phyloP scores from a whole-genome alignment of 2,113 vertebrate genomes.

The Gallinago undulata region DNA sequence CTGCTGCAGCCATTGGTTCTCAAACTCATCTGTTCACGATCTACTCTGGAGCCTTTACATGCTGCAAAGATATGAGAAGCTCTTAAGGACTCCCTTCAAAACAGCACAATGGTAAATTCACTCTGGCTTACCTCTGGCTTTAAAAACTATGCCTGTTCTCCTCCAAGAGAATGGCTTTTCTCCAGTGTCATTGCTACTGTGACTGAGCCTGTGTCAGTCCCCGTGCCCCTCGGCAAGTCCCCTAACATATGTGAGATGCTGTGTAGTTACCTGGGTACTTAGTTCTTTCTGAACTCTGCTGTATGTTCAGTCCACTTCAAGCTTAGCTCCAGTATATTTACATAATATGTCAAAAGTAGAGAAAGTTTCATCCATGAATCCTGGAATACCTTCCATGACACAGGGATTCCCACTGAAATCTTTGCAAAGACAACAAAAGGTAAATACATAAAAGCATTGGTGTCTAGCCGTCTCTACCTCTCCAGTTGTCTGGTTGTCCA shows the following conservation, averaged over 20 bases:
- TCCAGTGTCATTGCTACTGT: neutral
- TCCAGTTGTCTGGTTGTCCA: neutral
- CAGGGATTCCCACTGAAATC: neutral
- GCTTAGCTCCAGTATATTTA: neutral
- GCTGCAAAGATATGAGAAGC: neutral
- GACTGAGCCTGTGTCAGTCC: neutral
- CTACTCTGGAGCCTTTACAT: neutral
- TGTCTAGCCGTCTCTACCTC: neutral
- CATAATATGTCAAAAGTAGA: neutral
- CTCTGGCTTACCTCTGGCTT: neutral
- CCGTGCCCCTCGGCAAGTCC: neutral
- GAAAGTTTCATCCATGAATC: neutral
- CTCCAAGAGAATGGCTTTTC: neutral
- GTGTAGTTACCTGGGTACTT: neutral
- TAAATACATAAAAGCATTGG: neutral
- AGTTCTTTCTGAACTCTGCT: neutral
- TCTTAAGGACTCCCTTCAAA: neutral
- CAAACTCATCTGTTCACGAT: neutral
- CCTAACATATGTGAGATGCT: fast-evolving
- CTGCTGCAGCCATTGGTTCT: neutral
- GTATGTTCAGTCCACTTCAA: neutral
- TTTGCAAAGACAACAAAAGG: neutral
- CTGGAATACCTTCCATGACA: neutral
- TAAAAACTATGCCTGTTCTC: neutral
- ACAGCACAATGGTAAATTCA: neutral